Base-by-base conservation (phyloP, 2,797 vertebrate species). In the Falco peregrinus region DNA sequence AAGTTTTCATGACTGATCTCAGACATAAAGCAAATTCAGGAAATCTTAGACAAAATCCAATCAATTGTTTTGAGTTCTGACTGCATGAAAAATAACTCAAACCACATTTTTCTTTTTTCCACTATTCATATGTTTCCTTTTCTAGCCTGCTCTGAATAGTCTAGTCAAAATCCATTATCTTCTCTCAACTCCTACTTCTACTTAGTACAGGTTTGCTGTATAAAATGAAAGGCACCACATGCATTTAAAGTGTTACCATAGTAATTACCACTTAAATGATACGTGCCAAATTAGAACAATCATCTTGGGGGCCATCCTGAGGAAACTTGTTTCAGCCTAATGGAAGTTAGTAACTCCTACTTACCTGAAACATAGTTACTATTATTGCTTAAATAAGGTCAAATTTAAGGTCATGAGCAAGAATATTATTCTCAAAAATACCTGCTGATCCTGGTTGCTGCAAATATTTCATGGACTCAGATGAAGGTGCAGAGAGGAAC, bases 291-390 rank as follows among this genome's bases (percentile, higher is more conserved):
- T 84, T 94, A 89, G 51, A 95, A 86, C 35, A 84, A 83, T 87
- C 78, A 57, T 86, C 88, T 91, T 89, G 21, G 61, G 84, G 78
- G 33, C 82, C 73, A 76, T 39, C 0, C 69, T 87, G 63, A 93
- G 90, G 45, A 96, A 96, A 96, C 24, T 91, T n/a, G 51, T 94
- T 93, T 78, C 81, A 93, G 61, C 24, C 69, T 96, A 94, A 96
- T 73, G 60, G 76, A 84, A 91, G 33, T 73, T 93, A 95, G 87
- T 82, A 89, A 51, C 51, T 84, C 48, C 75, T 81, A 54, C 45
- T 81, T 77, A 88, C 57, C 37, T 85, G 29, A 75, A 89, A 69
- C 57, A 73, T 57, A 9, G 2, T 86, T 91, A 76, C 43, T 64
- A 56, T 68, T 91, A 45, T 56, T 90, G 61, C 69, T 88, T 75